Percentiles rank a stretch among this genome's conserved stretches.
These are phyloP conservation scores for Lepus oiostolus DNA, from an alignment of 2,797 vertebrate genomes.

Conservation along the genomic window DNA sequence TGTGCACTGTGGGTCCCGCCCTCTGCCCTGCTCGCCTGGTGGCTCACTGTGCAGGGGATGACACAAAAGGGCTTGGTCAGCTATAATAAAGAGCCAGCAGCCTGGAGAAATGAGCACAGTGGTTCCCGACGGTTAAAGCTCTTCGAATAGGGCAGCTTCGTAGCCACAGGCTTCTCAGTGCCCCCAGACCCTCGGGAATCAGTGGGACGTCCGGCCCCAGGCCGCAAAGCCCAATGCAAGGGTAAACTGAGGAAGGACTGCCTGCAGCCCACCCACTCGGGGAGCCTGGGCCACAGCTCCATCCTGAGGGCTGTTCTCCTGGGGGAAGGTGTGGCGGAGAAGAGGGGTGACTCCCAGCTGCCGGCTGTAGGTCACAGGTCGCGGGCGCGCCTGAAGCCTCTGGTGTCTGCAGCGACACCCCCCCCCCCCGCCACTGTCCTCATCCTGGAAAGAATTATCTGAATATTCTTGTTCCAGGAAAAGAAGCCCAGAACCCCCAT, in stretches of 20 bases:
- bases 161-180: not conserved
- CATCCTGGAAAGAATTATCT: conserved; percentile 43
- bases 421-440: not conserved
- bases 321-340: not conserved
- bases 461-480: not conserved
- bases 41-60: conserved; percentile 37
- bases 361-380: not conserved
- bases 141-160: not conserved
- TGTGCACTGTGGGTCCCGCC: not conserved
- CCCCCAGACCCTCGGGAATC: not conserved
- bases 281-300: not conserved
- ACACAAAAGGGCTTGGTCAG: conserved; percentile 54
- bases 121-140: conserved; percentile 57
- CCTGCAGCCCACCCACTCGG: not conserved
- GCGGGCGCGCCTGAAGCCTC: not conserved
- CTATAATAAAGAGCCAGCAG: conserved; percentile 37
- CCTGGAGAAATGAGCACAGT: conserved; percentile 48
- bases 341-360: not conserved
- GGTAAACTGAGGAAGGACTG: conserved; percentile 55
- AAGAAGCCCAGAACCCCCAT: not conserved
- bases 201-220: conserved; percentile 6
- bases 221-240: not conserved
- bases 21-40: not conserved
- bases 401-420: not conserved
- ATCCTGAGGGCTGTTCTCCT: not conserved